Percentiles rank a stretch among this genome's conserved stretches.
Evolutionary conservation across 2,888 invertebrate genomes (phyloP).

Genomic region (Atethmia centrago): DNA sequence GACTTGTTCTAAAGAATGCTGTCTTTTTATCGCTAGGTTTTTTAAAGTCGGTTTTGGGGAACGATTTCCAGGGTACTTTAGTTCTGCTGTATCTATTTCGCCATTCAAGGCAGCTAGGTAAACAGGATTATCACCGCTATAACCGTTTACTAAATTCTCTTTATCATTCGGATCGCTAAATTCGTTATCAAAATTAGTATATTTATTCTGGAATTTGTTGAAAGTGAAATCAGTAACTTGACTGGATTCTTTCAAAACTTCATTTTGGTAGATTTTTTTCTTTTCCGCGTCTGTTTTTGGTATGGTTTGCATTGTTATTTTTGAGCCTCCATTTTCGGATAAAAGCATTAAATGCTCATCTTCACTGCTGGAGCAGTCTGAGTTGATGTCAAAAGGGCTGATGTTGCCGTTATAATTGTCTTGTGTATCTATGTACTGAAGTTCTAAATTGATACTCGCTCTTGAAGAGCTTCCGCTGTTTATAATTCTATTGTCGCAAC

Average conservation of each 20-base stretch:
- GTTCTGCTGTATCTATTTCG: slow-evolving; percentile 78
- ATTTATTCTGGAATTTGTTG: slow-evolving; percentile 85
- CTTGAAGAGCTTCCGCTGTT: slow-evolving; percentile 83
- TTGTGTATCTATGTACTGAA: slow-evolving; percentile 83
- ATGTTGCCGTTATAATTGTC: slow-evolving; percentile 79
- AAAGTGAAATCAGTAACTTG: slow-evolving; percentile 82
- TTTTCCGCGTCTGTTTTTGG: slow-evolving; percentile 73
- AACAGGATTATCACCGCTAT: slow-evolving; percentile 85
- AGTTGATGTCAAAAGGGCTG: slow-evolving; percentile 80
- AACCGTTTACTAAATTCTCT: slow-evolving; percentile 82
- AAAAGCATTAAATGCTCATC: slow-evolving; percentile 87
- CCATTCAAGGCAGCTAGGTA: slow-evolving; percentile 86
- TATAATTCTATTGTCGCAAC: slow-evolving; percentile 87
- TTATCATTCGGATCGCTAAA: slow-evolving; percentile 87
- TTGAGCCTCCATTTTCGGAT: slow-evolving; percentile 86
- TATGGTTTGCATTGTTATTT: slow-evolving; percentile 87
- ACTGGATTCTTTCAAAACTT: slow-evolving; percentile 84
- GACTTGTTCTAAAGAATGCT: slow-evolving; percentile 94
- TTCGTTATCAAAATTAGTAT: slow-evolving; percentile 87
- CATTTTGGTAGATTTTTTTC: slow-evolving; percentile 77
- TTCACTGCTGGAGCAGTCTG: slow-evolving; percentile 88
- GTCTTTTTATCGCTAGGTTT: slow-evolving; percentile 87
- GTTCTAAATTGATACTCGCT: slow-evolving; percentile 84
- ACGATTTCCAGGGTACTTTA: slow-evolving; percentile 75
- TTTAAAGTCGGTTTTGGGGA: slow-evolving; percentile 81